Percentiles rank a stretch among this genome's conserved stretches.
These are phyloP conservation scores for Laticauda colubrina DNA, from an alignment of 2,113 vertebrate species.

Conservation along the genomic window DNA sequence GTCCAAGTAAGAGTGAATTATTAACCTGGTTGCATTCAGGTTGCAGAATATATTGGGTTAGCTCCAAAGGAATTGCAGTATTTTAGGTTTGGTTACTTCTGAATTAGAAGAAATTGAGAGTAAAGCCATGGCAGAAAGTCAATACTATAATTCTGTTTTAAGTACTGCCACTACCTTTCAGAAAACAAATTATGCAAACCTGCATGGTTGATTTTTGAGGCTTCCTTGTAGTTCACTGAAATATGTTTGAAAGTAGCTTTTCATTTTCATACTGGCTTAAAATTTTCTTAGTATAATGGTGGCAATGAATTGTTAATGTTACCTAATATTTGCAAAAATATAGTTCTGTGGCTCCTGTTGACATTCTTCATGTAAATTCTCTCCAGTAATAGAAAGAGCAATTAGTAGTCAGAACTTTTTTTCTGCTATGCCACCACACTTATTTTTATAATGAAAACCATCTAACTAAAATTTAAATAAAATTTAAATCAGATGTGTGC, in stretches of 20 bases:
- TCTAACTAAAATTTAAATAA: neutral
- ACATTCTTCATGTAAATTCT: neutral
- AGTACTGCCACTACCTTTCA: neutral
- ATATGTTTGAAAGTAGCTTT: neutral
- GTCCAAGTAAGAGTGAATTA: neutral
- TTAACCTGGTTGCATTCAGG: neutral
- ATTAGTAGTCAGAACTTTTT: neutral
- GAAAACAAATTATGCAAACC: neutral
- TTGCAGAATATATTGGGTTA: neutral
- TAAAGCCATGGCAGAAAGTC: neutral
- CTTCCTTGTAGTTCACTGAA: neutral
- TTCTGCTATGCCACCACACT: constrained; percentile 32
- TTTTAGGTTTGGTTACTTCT: neutral
- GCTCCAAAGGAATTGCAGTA: neutral
- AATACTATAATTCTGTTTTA: neutral
- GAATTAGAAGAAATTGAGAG: neutral
- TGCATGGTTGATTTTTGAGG: neutral
- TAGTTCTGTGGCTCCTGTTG: neutral
- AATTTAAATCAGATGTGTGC: neutral
- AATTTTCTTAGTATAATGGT: neutral
- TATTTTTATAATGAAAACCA: neutral
- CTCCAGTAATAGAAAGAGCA: neutral
- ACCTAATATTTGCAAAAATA: neutral
- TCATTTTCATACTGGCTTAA: neutral
- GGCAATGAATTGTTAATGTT: neutral